A percentile compares a stretch with the other conserved stretches of the same genome.
These are phyloP conservation scores for Phyllotreta striolata DNA, from an alignment of 2,888 invertebrate genomes.

Conservation along the genomic window DNA sequence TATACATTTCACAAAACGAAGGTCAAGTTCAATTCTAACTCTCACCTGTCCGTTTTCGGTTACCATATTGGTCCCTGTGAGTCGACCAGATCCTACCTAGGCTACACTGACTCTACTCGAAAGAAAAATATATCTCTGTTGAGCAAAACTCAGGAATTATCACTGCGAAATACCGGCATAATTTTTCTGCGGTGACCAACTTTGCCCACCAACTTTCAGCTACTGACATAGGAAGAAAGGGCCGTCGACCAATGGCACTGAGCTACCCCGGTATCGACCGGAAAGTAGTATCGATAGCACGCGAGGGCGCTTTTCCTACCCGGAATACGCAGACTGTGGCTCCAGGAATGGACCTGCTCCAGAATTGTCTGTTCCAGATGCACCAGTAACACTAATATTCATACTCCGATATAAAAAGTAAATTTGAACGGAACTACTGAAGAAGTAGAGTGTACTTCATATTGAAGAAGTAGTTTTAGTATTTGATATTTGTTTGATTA, in stretches of 20 bases:
- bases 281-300: conserved; percentile 57
- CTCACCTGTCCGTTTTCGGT: conserved; percentile 61
- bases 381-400: too few species aligned
- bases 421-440: too few species aligned
- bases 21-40: conserved; percentile 12
- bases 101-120: conserved; percentile 25
- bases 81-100: conserved; percentile 28
- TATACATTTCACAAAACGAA: neutral
- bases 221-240: conserved; percentile 48
- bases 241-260: conserved; percentile 55
- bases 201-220: conserved; percentile 48
- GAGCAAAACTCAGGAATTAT: conserved; percentile 45
- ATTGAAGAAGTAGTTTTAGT: too few species aligned
- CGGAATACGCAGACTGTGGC: conserved; percentile 17
- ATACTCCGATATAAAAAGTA: neutral
- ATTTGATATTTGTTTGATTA: too few species aligned
- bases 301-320: conserved; percentile 19
- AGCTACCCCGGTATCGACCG: conserved; percentile 60
- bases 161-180: conserved; percentile 52
- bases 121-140: conserved; percentile 27
- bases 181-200: conserved; percentile 44
- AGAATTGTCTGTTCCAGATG: too few species aligned
- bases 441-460: too few species aligned
- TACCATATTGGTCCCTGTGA: conserved; percentile 53
- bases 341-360: conserved; percentile 13